Conservation (phyloP, 53 echinoderm and acorn worm species). For the Astropecten irregularis region DNA sequence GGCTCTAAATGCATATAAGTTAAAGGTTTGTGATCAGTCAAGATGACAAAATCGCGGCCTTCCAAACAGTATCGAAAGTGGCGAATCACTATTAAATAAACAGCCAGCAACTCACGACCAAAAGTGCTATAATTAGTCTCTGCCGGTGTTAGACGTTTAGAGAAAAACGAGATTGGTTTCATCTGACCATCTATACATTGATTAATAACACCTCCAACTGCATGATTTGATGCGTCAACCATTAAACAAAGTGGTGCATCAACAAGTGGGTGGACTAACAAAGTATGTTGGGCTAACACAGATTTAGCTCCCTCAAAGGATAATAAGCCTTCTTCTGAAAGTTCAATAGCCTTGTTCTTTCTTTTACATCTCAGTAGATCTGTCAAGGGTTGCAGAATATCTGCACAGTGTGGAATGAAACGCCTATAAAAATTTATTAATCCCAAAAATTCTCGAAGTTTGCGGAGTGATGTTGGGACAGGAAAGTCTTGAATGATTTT, state of each 20-base stretch:
- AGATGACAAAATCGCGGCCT: conserved; percentile 10
- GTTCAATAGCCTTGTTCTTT: background rate
- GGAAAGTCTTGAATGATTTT: conserved; percentile 11
- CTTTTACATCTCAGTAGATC: background rate
- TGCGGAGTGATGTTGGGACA: conserved; percentile 19
- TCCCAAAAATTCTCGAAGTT: conserved; percentile 35
- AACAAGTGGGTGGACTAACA: background rate
- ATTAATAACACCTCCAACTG: conserved; percentile 34
- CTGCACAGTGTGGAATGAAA: conserved; percentile 2
- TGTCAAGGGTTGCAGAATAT: conserved; percentile 1
- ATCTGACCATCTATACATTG: background rate
- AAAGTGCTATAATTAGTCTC: conserved; percentile 27
- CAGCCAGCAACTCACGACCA: conserved; percentile 23
- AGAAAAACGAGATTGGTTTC: conserved; percentile 50
- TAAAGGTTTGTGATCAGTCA: conserved; percentile 20
- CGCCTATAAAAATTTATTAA: conserved; percentile 35
- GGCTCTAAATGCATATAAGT: conserved; percentile 2
- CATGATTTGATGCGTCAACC: conserved; percentile 12
- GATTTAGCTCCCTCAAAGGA: conserved; percentile 6
- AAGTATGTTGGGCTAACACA: background rate
- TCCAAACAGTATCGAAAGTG: conserved; percentile 16
- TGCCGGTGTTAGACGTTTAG: background rate
- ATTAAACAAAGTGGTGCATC: conserved; percentile 20
- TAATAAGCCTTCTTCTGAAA: background rate
- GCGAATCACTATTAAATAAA: background rate